Base-by-base conservation (phyloP, 2,888 invertebrate species). In the Orchesellides sinensis region DNA sequence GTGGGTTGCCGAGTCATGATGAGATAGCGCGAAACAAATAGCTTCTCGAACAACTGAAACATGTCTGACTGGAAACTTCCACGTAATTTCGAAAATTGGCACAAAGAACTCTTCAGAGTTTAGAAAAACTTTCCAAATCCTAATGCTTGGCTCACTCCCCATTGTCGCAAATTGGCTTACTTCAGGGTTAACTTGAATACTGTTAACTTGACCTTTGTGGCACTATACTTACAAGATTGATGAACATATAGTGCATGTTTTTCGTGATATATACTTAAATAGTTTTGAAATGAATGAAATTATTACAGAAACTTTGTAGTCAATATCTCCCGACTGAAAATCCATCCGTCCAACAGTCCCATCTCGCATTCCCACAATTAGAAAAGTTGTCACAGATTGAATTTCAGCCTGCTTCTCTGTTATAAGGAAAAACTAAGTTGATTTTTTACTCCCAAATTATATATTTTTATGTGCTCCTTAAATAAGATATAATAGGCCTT, bases 61-160 rank as follows among this genome's bases (percentile, higher is more conserved):
- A n/a, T 86, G 84, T 17, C 54, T 29, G 2, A 88, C 85, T 0
- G 88, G 85, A 63, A 66, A 84, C 40, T 87, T 86, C 88, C 88
- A 88, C 0, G 85, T 68, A 27, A 87, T 83, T 27, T 88, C 87
- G 10, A 88, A 69, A n/a, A 88, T 83, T 0, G 88, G 88, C 0
- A 86, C 59, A 56, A 87, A 87, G 0, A 85, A 0, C 10, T 87
- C 88, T 0, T 85, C 85, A 63, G 85, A 75, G 25, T 83, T 80
- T 0, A 85, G 1, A n/a, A 63, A 47, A 17, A 87, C 77, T 52
- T 88, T 88, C 88, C 88, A 88, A 12, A 88, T 54, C 1, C 88
- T 73, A 32, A 88, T 52, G 2, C 83, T 82, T 1, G 88, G 88
- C 27, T 86, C 86, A 21, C 52, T 47, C 8, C 87, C 88, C 52